Percentiles rank a stretch among this genome's conserved stretches.
These are phyloP conservation scores for Amblyopsis rosae DNA, from an alignment of 2,113 vertebrate genomes.

Conservation along the genomic window DNA sequence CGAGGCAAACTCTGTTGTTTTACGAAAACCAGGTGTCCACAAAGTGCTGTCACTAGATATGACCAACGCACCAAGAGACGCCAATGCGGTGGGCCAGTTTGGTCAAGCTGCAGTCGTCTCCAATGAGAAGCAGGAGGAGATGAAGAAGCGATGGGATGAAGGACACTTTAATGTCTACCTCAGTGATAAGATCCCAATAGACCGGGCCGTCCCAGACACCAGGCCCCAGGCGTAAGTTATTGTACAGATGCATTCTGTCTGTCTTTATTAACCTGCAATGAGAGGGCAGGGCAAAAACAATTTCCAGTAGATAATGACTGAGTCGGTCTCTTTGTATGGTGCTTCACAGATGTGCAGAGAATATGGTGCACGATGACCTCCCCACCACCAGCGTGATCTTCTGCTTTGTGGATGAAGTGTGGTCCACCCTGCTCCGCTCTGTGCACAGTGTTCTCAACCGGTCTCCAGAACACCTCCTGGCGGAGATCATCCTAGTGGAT, in stretches of 20 bases:
- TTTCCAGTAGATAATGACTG: not conserved
- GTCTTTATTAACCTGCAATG: too few species aligned
- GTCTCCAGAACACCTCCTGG: conserved; percentile 85
- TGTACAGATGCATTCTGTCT: too few species aligned
- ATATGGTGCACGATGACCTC: conserved; percentile 83
- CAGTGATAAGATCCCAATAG: conserved; percentile 92
- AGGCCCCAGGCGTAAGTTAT: conserved; percentile 87
- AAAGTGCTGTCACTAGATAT: conserved; percentile 81
- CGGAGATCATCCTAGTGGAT: conserved; percentile 93
- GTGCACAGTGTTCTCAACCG: conserved; percentile 93
- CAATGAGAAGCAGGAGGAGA: conserved; percentile 76
- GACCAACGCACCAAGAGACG: conserved; percentile 81
- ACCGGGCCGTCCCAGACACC: conserved; percentile 89
- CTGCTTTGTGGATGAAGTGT: conserved; percentile 98
- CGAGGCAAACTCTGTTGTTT: conserved; percentile 17
- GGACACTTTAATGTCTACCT: conserved; percentile 96
- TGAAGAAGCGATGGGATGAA: conserved; percentile 87
- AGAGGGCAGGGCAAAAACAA: too few species aligned
- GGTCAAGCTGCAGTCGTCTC: conserved; percentile 79
- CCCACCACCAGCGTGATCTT: conserved; percentile 91
- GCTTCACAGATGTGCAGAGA: conserved; percentile 80
- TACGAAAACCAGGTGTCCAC: conserved; percentile 65
- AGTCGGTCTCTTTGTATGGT: not conserved
- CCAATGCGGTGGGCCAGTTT: conserved; percentile 86
- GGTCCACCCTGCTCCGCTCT: conserved; percentile 94